These are phyloP conservation scores for Clytia hemisphaerica DNA, from an alignment of 30 jellyfish, hydroid and myxozoan species.

Conservation along the genomic window DNA sequence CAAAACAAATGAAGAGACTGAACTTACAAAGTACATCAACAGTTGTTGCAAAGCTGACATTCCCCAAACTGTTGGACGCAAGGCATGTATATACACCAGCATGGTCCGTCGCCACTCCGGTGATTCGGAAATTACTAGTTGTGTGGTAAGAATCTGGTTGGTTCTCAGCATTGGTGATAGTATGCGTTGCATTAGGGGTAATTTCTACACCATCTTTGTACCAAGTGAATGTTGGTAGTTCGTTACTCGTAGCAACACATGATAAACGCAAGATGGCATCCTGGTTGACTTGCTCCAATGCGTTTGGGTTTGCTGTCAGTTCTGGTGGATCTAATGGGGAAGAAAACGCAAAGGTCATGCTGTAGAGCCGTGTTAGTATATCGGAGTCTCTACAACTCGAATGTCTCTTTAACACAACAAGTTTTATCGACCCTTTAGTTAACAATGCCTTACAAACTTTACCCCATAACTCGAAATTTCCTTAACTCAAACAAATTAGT, in stretches of 20 bases:
- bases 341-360: too few species aligned
- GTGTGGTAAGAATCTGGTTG: too few species aligned
- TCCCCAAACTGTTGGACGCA: conserved; percentile 1
- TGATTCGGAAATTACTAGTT: neutral
- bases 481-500: too few species aligned
- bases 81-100: neutral
- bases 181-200: neutral
- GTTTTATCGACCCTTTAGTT: too few species aligned
- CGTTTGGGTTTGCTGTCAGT: neutral
- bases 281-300: neutral
- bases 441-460: too few species aligned
- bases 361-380: too few species aligned
- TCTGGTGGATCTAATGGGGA: conserved; percentile 15
- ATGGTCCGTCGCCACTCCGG: neutral
- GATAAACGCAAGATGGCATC: neutral
- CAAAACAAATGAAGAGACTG: too few species aligned
- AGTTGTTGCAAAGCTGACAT: neutral
- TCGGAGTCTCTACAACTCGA: too few species aligned
- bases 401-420: too few species aligned
- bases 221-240: conserved; percentile 1
- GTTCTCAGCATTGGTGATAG: neutral
- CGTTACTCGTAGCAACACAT: conserved; percentile 12
- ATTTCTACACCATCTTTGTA: conserved; percentile 4
- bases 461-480: too few species aligned
- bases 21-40: conserved; percentile 1